A percentile compares a stretch with the other conserved stretches of the same genome.
Evolutionary conservation across 23 tunicate genomes (phyloP).

Genomic region (Phallusia fumigata): DNA sequence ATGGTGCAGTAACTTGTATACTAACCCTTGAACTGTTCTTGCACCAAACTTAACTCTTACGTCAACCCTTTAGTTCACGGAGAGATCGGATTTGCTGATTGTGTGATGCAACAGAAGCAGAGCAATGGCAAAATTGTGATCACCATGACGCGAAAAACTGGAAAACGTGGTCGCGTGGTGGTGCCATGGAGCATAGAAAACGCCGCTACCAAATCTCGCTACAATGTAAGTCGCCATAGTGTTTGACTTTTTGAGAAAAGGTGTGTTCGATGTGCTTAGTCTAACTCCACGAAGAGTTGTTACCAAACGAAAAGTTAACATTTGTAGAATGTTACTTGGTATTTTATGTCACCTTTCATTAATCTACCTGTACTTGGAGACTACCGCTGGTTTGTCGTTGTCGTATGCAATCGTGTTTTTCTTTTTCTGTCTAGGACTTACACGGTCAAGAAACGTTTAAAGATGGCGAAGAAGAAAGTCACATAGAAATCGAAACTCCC

Average conservation of each 20-base stretch:
- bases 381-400: no score
- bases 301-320: no score
- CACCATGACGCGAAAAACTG: slow-evolving; percentile 54
- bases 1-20: no score
- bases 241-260: no score
- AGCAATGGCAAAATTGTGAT: slow-evolving; percentile 51
- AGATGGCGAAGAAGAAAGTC: slow-evolving; percentile 84
- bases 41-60: no score
- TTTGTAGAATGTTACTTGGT: no score
- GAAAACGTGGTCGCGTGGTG: slow-evolving; percentile 74
- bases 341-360: no score
- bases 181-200: slow-evolving; percentile 83
- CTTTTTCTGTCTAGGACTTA: slow-evolving; percentile 40
- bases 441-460: slow-evolving; percentile 91
- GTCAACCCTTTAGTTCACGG: slow-evolving; percentile 57
- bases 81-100: slow-evolving; percentile 49
- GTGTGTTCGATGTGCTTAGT: no score
- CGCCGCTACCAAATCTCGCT: slow-evolving; percentile 41
- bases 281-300: no score
- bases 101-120: slow-evolving; percentile 50
- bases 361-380: no score
- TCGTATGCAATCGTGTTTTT: no score
- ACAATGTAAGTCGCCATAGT: slow-evolving; percentile 34
- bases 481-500: slow-evolving; percentile 74
- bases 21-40: no score